Percentiles rank a stretch among this genome's conserved stretches.
These are phyloP conservation scores for Molossus alvarezi DNA, from an alignment of 2,797 vertebrate species.

Conservation along the genomic window DNA sequence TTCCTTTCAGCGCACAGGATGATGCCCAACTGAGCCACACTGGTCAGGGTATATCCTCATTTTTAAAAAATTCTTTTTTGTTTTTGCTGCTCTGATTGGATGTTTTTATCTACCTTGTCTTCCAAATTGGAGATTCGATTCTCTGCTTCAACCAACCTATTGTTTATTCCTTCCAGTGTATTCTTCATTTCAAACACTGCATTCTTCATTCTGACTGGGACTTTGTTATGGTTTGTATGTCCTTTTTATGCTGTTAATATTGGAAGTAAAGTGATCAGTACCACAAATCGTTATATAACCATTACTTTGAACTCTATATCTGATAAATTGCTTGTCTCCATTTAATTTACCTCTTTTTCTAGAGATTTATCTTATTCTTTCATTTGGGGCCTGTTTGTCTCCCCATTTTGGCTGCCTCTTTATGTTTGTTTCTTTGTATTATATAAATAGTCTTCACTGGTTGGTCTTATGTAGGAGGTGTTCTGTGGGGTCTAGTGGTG, in stretches of 20 bases:
- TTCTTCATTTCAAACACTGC: too few species aligned
- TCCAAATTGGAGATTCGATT: neutral
- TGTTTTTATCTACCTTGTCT: neutral
- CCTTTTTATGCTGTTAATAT: neutral
- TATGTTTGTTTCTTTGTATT: neutral
- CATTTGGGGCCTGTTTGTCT: neutral
- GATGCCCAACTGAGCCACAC: neutral
- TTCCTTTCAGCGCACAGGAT: neutral
- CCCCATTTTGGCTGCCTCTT: neutral
- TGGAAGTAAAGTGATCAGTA: slow-evolving; percentile 33
- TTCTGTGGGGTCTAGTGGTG: neutral
- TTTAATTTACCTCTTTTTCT: neutral
- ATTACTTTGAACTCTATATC: too few species aligned
- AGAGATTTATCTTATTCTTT: neutral
- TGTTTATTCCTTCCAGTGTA: neutral
- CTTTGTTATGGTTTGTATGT: too few species aligned
- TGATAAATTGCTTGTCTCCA: neutral
- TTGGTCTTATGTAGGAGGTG: neutral
- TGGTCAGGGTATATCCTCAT: neutral
- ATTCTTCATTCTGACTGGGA: too few species aligned
- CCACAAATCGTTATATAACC: neutral
- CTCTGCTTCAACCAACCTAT: neutral
- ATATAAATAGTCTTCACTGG: neutral
- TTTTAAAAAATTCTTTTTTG: neutral
- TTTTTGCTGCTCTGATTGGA: neutral